phyloP scores from a whole-genome alignment of 2,888 invertebrate genomes.

The Teleogryllus oceanicus region DNA sequence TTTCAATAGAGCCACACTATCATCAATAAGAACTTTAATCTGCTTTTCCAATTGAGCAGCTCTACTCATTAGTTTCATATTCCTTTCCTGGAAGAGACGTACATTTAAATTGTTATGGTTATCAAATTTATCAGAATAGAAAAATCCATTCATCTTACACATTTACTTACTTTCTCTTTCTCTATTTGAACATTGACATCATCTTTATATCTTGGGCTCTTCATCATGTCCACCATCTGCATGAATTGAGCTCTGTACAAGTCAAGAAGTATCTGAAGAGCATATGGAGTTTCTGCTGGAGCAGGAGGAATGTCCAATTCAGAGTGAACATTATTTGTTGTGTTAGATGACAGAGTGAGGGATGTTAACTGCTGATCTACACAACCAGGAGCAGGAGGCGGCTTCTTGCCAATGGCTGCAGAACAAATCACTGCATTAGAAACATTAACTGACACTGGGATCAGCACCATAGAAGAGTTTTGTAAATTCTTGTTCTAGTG shows the following conservation, averaged over 20 bases:
- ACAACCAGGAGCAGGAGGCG: conserved; percentile 86
- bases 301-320: conserved; percentile 79
- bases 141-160: not conserved
- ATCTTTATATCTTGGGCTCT: conserved; percentile 68
- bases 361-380: conserved; percentile 86
- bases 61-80: conserved; percentile 74
- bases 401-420: conserved; percentile 61
- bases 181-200: conserved; percentile 68
- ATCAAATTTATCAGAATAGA: not conserved
- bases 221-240: conserved; percentile 79
- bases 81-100: conserved; percentile 60
- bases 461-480: too few species aligned
- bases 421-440: conserved; percentile 10
- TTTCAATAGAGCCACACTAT: conserved; percentile 84
- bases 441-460: not conserved
- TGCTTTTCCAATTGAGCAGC: conserved; percentile 90
- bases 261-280: conserved; percentile 81
- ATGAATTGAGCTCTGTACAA: conserved; percentile 77
- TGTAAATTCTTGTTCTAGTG: too few species aligned
- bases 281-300: conserved; percentile 76
- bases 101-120: not conserved
- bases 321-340: conserved; percentile 66
- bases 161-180: conserved; percentile 63
- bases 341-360: conserved; percentile 63
- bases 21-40: conserved; percentile 85